A percentile compares a stretch with the other conserved stretches of the same genome.
Evolutionary conservation across 2,113 vertebrate genomes (phyloP).

Genomic region (Plecturocebus donacophilus): DNA sequence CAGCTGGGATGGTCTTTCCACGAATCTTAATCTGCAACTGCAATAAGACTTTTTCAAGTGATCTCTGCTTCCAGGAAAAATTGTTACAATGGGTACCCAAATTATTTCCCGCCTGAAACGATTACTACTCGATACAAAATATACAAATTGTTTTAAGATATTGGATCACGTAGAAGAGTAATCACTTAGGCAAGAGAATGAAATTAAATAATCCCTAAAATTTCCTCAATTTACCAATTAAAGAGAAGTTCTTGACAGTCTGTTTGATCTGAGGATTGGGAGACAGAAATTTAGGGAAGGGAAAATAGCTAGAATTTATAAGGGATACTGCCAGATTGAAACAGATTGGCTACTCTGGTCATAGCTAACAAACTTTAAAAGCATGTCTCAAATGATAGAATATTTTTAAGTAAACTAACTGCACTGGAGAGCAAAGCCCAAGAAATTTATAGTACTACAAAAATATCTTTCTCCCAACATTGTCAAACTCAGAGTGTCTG

Average conservation of each 20-base stretch:
- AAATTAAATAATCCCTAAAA: neutral
- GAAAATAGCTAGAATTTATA: neutral
- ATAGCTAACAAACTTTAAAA: neutral
- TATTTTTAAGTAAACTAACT: neutral
- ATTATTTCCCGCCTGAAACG: neutral
- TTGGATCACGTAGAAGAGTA: neutral
- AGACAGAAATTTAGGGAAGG: neutral
- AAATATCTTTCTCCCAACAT: neutral
- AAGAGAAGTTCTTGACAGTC: neutral
- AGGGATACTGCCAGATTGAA: neutral
- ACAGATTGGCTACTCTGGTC: neutral
- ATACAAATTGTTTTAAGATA: neutral
- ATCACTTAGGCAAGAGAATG: neutral
- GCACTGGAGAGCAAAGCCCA: neutral
- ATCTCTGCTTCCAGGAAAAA: neutral
- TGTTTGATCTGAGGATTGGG: neutral
- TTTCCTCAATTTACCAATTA: neutral
- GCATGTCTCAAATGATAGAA: neutral
- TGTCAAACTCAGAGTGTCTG: neutral
- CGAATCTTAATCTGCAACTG: neutral
- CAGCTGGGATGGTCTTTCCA: neutral
- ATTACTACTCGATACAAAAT: neutral
- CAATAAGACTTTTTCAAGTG: neutral
- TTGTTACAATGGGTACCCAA: neutral
- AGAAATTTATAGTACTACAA: neutral